Conservation (phyloP, 2,113 vertebrate genomes). For the Hyperopisus bebe region DNA sequence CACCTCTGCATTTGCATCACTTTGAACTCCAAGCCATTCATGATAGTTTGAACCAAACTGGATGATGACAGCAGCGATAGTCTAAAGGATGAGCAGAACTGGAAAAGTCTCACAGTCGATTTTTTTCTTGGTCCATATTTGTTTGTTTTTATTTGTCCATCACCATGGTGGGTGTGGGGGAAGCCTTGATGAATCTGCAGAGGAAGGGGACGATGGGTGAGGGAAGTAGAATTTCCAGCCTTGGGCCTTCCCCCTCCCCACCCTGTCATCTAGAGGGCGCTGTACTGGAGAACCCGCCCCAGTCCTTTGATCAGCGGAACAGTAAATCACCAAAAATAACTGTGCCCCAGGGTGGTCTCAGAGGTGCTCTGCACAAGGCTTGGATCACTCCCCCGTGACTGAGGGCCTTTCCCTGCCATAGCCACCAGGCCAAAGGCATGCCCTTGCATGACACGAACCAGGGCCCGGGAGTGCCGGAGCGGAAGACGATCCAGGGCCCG, state of each 20-base stretch:
- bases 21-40: neutral
- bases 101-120: neutral
- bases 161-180: neutral
- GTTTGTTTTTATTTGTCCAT: slow-evolving; percentile 24
- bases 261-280: neutral
- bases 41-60: neutral
- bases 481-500: too few relatives aligned
- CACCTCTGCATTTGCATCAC: neutral
- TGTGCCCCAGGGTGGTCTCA: neutral
- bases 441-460: neutral
- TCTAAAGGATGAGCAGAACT: neutral
- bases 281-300: neutral
- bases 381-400: neutral
- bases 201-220: neutral
- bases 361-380: neutral
- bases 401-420: neutral
- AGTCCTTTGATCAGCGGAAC: slow-evolving; percentile 5
- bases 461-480: too few relatives aligned
- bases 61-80: neutral
- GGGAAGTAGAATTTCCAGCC: neutral
- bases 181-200: neutral
- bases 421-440: neutral
- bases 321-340: slow-evolving; percentile 10
- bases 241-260: neutral
- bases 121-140: neutral